Evolutionary conservation across 2,888 invertebrate genomes (phyloP).

Genomic region (Brenthis hecate): DNA sequence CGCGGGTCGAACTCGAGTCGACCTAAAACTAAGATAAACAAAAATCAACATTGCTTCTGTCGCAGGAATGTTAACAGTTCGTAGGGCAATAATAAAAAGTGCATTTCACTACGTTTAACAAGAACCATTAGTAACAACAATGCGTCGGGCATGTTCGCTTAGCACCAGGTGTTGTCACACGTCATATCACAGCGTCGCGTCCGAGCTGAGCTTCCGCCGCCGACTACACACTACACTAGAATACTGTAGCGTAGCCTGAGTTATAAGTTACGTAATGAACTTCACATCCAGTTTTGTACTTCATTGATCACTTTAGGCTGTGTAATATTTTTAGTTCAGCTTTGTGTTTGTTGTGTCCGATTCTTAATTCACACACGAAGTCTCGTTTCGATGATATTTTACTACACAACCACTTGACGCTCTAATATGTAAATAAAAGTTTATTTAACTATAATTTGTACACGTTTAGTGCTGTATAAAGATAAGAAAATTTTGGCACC

Average conservation of each 20-base stretch:
- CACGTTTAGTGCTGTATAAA: conserved; percentile 29
- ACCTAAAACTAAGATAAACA: conserved; percentile 74
- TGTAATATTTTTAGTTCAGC: conserved; percentile 14
- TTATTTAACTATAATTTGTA: conserved; percentile 40
- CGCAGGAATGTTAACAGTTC: conserved; percentile 80
- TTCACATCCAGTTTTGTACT: conserved; percentile 72
- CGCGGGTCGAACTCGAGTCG: conserved; percentile 64
- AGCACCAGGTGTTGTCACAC: conserved; percentile 67
- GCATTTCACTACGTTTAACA: conserved; percentile 67
- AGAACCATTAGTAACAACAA: conserved; percentile 73
- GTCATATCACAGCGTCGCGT: conserved; percentile 57
- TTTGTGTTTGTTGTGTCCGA: background rate
- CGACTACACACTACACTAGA: background rate
- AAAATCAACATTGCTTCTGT: conserved; percentile 77
- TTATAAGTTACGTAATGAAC: conserved; percentile 43
- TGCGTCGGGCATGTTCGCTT: conserved; percentile 67
- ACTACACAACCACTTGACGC: conserved; percentile 44
- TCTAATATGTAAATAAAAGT: conserved; percentile 32
- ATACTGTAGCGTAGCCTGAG: conserved; percentile 15
- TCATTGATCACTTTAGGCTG: conserved; percentile 61
- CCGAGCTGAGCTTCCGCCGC: conserved; percentile 32
- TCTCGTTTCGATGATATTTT: conserved; percentile 42
- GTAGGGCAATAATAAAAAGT: conserved; percentile 75
- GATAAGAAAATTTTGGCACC: conserved; percentile 38
- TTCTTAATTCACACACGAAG: conserved; percentile 6